Evolutionary conservation across 2,888 invertebrate genomes (phyloP).

Genomic region (Drosophila paracracens): DNA sequence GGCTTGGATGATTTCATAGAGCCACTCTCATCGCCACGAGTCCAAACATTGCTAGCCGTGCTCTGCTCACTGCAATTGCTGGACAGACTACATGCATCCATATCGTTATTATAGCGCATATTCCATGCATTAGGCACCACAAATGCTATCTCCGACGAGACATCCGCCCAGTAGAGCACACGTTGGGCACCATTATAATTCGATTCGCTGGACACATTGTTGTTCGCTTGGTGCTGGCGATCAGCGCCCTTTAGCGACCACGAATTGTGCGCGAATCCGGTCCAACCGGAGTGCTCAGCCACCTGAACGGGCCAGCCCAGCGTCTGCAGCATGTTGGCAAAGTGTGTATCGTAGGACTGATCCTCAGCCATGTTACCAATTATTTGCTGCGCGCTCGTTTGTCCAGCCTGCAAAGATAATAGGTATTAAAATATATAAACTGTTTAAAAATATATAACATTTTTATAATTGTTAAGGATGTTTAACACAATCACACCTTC

Average conservation of each 20-base stretch:
- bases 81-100: conserved; percentile 48
- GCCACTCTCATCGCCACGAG: conserved; percentile 62
- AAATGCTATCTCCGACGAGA: conserved; percentile 97
- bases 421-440: too few species aligned
- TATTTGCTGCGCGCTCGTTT: conserved; percentile 91
- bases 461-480: background rate
- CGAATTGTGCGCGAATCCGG: conserved; percentile 94
- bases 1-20: conserved; percentile 84
- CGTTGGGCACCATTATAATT: conserved; percentile 93
- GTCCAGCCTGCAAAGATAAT: conserved; percentile 87
- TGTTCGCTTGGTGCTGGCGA: conserved; percentile 79
- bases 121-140: conserved; percentile 91
- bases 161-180: conserved; percentile 98
- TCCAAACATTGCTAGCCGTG: conserved; percentile 75
- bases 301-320: conserved; percentile 96
- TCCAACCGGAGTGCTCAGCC: conserved; percentile 96
- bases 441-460: background rate
- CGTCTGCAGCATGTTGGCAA: conserved; percentile 88
- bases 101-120: conserved; percentile 83
- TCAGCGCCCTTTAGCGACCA: conserved; percentile 88
- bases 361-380: conserved; percentile 86
- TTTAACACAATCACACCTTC: conserved; percentile 83
- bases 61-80: conserved; percentile 80
- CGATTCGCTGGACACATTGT: conserved; percentile 85
- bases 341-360: conserved; percentile 85